Evolutionary conservation across 53 echinoderm and acorn worm species (phyloP).

Genomic region (Mesocentrotus franciscanus): DNA sequence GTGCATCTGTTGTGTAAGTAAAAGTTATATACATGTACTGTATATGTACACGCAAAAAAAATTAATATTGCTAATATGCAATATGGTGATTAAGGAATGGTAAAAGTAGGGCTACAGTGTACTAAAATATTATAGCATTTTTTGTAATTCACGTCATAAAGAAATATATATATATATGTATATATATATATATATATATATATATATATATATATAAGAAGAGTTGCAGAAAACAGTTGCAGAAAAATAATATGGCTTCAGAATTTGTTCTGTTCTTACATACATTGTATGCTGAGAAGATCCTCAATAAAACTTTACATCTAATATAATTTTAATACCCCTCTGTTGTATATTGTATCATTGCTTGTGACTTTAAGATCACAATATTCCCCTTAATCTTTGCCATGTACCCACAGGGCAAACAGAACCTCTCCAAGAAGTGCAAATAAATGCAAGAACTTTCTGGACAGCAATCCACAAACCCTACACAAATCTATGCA

Average conservation of each 20-base stretch:
- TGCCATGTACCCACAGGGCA: constrained; percentile 33
- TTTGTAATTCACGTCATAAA: no score
- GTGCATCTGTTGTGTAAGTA: no score
- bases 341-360: constrained; percentile 4
- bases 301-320: not conserved
- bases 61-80: no score
- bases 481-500: constrained; percentile 57
- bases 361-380: constrained; percentile 14
- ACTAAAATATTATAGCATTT: no score
- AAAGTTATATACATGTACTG: no score
- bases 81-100: no score
- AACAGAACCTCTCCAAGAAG: constrained; percentile 42
- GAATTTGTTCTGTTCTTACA: not conserved
- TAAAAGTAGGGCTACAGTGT: no score
- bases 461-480: constrained; percentile 55
- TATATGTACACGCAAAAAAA: no score
- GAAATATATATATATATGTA: no score
- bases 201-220: no score
- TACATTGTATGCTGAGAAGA: not conserved
- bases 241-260: not conserved
- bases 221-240: not conserved
- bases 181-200: no score
- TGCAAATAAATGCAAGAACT: constrained; percentile 54
- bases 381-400: constrained; percentile 59
- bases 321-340: not conserved